Percentiles rank a stretch among this genome's conserved stretches.
phyloP scores from a whole-genome alignment of 1,140 invertebrate genomes.

The Mactra quadrangularis region DNA sequence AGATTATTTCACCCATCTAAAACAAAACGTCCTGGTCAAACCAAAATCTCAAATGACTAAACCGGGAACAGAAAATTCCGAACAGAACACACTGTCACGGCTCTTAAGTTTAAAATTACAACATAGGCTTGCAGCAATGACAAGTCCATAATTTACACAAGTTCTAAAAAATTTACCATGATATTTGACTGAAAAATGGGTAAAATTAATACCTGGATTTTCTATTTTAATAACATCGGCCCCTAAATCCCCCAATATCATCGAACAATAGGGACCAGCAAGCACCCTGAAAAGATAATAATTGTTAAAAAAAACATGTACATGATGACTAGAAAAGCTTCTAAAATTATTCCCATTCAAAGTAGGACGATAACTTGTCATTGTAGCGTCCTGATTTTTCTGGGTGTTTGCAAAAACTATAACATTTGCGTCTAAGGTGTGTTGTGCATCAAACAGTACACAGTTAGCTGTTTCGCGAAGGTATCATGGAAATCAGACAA shows the following conservation, averaged over 20 bases:
- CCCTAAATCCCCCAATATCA: slow-evolving; percentile 96
- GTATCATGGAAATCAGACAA: no score
- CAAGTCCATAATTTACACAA: no score
- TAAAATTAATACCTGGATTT: slow-evolving; percentile 80
- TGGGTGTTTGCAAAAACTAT: neutral
- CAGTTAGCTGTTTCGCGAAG: neutral
- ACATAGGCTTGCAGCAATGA: no score
- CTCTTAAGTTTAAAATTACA: no score
- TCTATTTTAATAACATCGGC: slow-evolving; percentile 95
- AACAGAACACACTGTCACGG: no score
- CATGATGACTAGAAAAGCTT: neutral
- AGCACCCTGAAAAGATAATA: slow-evolving; percentile 85
- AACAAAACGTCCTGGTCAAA: no score
- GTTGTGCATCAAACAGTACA: neutral
- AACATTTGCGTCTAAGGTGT: neutral
- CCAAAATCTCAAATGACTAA: no score
- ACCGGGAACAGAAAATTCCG: no score
- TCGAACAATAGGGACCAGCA: slow-evolving; percentile 94
- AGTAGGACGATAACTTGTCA: neutral
- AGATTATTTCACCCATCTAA: no score
- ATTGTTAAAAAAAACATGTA: neutral
- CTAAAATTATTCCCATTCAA: neutral
- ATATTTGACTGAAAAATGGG: no score
- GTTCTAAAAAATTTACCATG: no score
- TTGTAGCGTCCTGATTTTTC: neutral